Evolutionary conservation across 2,888 invertebrate genomes (phyloP).

Genomic region (Phasia obesa): DNA sequence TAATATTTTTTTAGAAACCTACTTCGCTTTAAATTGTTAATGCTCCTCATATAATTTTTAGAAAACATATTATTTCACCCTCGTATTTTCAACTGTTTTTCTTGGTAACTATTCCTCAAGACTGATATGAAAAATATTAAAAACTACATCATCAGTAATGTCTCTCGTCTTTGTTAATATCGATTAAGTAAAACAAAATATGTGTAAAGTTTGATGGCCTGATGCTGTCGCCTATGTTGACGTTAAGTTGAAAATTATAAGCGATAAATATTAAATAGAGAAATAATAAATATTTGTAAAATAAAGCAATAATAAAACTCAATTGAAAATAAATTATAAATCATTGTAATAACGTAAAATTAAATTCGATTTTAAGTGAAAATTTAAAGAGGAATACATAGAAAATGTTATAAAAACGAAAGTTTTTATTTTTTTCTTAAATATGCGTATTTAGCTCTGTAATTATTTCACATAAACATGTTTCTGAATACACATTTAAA

Average conservation of each 20-base stretch:
- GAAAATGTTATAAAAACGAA: constrained; percentile 52
- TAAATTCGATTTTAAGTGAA: constrained; percentile 58
- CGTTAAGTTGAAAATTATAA: constrained; percentile 45
- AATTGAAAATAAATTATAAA: constrained; percentile 64
- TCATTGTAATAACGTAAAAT: constrained; percentile 60
- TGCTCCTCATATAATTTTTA: too few species aligned
- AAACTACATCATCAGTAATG: constrained; percentile 15
- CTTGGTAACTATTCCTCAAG: constrained; percentile 45
- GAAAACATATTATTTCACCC: too few species aligned
- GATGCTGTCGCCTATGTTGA: constrained; percentile 26
- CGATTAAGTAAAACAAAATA: constrained; percentile 37
- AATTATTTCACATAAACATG: constrained; percentile 5
- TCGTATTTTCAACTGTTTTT: constrained; percentile 53
- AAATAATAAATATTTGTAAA: constrained; percentile 22
- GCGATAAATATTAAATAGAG: constrained; percentile 32
- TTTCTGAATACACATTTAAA: too few species aligned
- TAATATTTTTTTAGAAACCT: too few species aligned
- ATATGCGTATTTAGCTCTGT: constrained; percentile 26
- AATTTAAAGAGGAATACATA: constrained; percentile 39
- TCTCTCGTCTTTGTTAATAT: constrained; percentile 21
- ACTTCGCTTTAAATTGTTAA: too few species aligned
- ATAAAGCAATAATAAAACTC: constrained; percentile 29
- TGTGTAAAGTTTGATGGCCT: constrained; percentile 41
- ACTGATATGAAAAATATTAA: neutral
- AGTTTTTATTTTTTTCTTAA: constrained; percentile 45